Base-by-base conservation (phyloP, 2,797 vertebrate genomes). In the Momotus momota region DNA sequence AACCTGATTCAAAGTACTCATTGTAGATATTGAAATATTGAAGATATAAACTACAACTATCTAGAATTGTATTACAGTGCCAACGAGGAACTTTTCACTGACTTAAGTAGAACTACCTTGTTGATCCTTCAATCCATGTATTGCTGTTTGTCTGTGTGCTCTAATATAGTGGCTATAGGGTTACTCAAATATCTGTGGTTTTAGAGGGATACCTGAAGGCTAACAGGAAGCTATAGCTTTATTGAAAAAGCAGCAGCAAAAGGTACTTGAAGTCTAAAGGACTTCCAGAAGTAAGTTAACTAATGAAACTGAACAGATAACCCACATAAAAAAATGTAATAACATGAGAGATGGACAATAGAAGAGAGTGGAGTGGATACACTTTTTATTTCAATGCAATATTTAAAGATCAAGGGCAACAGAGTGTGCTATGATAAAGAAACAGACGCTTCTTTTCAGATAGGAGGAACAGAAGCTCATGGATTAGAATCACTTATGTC, bases 21-120 rank as follows among this genome's bases (percentile, higher is more conserved):
- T 58, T 75, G 78, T 74, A 35, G 12, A 11, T 41, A 45, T 6
- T 81, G 57, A 83, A 86, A 67, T 57, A 40, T 0, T 64, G 22
- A 80, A 55, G 25, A 60, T 43, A 48, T 43, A 69, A 65, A 45
- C 46, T 2, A 15, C 2, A 72, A 2, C 61, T 70, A 7, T 48
- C 16, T 55, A 55, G 35, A 73, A 40, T 15, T 52, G 6, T 5
- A 31, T 48, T 91, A 48, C 2, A 4, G 10, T 33, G 15, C 5
- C 18, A 35, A 0, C 29, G 25, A 81, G 31, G 27, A 93, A n/a
- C 15, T 48, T 62, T 78, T 52, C 27, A 64, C 27, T 55, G 20
- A 64, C 14, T 9, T 62, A 46, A n/a, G 17, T 2, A 46, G 45
- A 48, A 31, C 0, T 3, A 29, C 0, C 1, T 35, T 81, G 5